Conservation (phyloP, 2,888 invertebrate species). For the Cheilosia vernalis region DNA sequence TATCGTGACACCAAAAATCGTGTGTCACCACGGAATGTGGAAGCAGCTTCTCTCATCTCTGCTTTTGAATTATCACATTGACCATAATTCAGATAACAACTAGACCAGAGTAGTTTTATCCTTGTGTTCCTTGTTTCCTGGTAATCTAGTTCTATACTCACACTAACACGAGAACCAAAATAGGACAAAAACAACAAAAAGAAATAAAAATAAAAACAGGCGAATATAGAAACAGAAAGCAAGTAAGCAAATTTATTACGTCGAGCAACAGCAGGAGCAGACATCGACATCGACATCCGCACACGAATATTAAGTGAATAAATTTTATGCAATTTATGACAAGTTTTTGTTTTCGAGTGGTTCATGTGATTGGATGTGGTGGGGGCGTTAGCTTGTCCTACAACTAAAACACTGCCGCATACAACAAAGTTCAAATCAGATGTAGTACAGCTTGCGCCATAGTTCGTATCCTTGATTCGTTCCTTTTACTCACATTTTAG, state of each 20-base stretch:
- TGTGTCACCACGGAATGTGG: conserved; percentile 70
- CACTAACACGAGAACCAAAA: conserved; percentile 8
- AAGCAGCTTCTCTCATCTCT: conserved; percentile 71
- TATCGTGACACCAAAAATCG: conserved; percentile 65
- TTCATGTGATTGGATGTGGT: conserved; percentile 46
- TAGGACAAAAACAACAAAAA: conserved; percentile 18
- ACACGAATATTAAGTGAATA: conserved; percentile 73
- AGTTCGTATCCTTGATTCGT: conserved; percentile 20
- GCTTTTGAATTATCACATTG: conserved; percentile 76
- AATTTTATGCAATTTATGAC: conserved; percentile 73
- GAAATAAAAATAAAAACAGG: conserved; percentile 20
- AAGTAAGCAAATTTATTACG: conserved; percentile 71
- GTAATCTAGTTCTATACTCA: conserved; percentile 67
- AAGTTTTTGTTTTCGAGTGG: conserved; percentile 72
- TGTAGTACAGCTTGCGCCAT: conserved; percentile 3
- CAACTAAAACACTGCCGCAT: conserved; percentile 5
- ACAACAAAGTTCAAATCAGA: conserved; percentile 49
- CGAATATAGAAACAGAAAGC: conserved; percentile 41
- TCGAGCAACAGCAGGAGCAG: conserved; percentile 71
- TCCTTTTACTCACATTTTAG: conserved; percentile 42
- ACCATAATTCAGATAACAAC: conserved; percentile 77
- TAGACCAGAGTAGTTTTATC: conserved; percentile 63
- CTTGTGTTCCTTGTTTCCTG: conserved; percentile 63
- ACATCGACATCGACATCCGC: conserved; percentile 63
- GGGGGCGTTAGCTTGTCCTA: not conserved